These are phyloP conservation scores for Trichogramma evanescens DNA, from an alignment of 2,888 invertebrate genomes.

Conservation along the genomic window DNA sequence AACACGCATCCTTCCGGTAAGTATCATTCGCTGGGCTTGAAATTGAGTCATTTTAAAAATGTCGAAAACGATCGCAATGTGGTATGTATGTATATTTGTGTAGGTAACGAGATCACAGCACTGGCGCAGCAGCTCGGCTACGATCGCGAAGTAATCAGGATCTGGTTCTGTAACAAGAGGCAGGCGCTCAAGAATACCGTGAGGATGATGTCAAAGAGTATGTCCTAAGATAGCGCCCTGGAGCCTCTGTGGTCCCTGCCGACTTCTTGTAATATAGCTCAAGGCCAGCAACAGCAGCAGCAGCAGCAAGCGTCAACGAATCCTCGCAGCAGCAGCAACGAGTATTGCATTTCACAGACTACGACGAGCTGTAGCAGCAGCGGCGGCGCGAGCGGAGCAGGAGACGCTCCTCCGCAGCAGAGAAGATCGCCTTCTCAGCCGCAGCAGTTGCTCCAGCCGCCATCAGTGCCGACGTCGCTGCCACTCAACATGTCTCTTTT, in stretches of 20 bases:
- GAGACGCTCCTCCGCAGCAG: too few species aligned
- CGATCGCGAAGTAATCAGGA: constrained; percentile 94
- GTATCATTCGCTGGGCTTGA: constrained; percentile 11
- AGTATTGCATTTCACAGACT: constrained; percentile 17
- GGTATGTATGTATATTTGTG: not conserved
- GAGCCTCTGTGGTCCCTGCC: constrained; percentile 9
- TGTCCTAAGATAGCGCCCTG: constrained; percentile 16
- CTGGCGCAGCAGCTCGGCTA: constrained; percentile 92
- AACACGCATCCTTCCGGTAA: constrained; percentile 97
- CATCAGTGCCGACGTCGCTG: too few species aligned
- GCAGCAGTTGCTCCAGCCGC: too few species aligned
- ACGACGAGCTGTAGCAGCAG: not conserved
- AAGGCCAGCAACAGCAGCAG: not conserved
- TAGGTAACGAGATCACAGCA: constrained; percentile 94
- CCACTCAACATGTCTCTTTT: too few species aligned
- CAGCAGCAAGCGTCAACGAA: not conserved
- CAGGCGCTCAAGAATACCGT: constrained; percentile 98
- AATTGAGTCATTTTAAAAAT: too few species aligned
- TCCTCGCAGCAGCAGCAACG: not conserved
- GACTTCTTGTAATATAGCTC: constrained; percentile 9
- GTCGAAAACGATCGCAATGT: too few species aligned
- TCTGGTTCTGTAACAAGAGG: constrained; percentile 99
- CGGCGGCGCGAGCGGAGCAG: too few species aligned
- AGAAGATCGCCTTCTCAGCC: too few species aligned
- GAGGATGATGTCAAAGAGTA: constrained; percentile 65